Evolutionary conservation across 2,797 vertebrate species (phyloP), one percentile per base, ranked within the genome.

Genomic region (Mus spretus): DNA sequence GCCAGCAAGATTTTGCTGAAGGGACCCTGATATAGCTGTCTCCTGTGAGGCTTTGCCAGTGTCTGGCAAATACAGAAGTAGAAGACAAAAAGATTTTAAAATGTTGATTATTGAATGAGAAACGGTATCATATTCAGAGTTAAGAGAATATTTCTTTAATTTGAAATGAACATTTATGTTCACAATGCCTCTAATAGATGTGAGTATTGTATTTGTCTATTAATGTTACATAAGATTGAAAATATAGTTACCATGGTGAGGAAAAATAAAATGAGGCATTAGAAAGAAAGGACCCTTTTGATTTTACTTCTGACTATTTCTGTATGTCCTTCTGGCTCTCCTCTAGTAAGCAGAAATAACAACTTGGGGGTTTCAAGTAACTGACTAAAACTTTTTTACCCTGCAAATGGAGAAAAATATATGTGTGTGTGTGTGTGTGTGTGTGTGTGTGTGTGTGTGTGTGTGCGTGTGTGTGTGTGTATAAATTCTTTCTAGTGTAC

Each of bases 391-490:
- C 3, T 55, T 8, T 89, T 80, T 22, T 40, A 31, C 1, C 5
- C 11, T 85, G 24, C 6, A 59, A 57, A 82, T 26, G 2, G 34
- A 65, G 15, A 9, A 3, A 57, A 0, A 44, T 44, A 44, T 44
- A 31, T 14, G 50, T 50, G 50, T 50, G 5, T 50, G 3, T 61
- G 0, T 37, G 26, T 0, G 26, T 14, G 10, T 53, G 12, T 53
- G 3, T 61, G 0, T 37, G 26, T 0, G 26, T 53, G 12, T 53
- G 3, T 61, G 0, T 37, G 22, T 0, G 26, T 14, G 47, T 53
- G 11, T 53, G 3, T 61, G 0, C 37, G 26, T 0, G 26, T 14
- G 44, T 53, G 11, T 53, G 3, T 61, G 0, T 37, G 26, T 0
- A 26, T 14, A 9, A 78, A 87, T 87, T 19, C 4, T 3, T 22